Percentiles rank a stretch among this genome's conserved stretches.
Evolutionary conservation across 2,888 invertebrate genomes (phyloP).

Genomic region (Eucera pruinosa): DNA sequence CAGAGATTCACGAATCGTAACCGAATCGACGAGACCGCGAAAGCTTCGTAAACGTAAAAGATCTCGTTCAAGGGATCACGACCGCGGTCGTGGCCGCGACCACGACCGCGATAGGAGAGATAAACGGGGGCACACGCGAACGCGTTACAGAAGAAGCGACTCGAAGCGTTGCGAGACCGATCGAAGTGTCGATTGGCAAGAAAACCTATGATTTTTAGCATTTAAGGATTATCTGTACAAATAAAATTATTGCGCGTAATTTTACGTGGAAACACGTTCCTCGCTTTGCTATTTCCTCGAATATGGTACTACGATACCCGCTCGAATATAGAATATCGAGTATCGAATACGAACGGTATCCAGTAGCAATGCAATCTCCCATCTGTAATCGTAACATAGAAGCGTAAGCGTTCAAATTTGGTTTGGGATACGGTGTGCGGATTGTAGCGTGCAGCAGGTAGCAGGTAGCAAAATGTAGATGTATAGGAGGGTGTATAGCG

Average conservation of each 20-base stretch:
- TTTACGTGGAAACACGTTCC: background rate
- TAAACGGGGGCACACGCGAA: conserved; percentile 47
- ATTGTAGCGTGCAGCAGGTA: too few relatives aligned
- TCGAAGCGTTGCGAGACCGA: background rate
- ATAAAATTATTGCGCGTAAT: background rate
- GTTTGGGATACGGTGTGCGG: too few relatives aligned
- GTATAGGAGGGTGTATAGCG: background rate
- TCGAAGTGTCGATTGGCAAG: background rate
- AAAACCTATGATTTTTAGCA: background rate
- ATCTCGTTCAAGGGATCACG: conserved; percentile 56
- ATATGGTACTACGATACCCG: too few relatives aligned
- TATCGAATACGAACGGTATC: too few relatives aligned
- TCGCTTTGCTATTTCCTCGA: too few relatives aligned
- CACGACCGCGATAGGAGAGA: too few relatives aligned
- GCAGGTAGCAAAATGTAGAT: too few relatives aligned
- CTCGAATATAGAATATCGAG: too few relatives aligned
- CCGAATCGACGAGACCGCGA: conserved; percentile 24
- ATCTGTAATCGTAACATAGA: too few relatives aligned
- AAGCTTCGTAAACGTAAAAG: conserved; percentile 35
- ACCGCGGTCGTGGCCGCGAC: too few relatives aligned
- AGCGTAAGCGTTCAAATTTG: too few relatives aligned
- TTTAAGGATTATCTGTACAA: background rate
- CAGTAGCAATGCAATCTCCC: too few relatives aligned
- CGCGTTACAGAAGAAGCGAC: background rate
- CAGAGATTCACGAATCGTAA: conserved; percentile 30